Evolutionary conservation across 2,113 vertebrate species (phyloP), one percentile per base, ranked within the genome.

Genomic region (Mus pahari): DNA sequence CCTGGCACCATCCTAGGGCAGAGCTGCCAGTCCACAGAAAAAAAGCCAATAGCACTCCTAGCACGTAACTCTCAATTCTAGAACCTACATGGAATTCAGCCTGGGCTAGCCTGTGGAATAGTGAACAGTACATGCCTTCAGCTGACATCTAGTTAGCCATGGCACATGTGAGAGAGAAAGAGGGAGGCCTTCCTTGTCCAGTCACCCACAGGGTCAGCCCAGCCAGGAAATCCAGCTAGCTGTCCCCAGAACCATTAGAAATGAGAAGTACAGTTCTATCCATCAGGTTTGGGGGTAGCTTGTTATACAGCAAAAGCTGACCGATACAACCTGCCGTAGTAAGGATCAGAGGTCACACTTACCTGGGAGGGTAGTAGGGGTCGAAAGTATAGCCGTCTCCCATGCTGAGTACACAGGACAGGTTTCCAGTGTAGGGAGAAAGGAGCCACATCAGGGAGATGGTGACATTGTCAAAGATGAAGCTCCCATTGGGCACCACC

Each of bases 401-500:
- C 42, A 98, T 98, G 94, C 98, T 99, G 79, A 99, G 92, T 48
- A 98, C 97, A 86, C 99, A 99, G 77, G 99, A 99, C 81, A 99
- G 98, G 87, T 99, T 99, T 95, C 99, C 99, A 36, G 98, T 97
- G 96, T 99, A 99, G 1, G 99, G 99, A 77, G 99, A 98, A 14
- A 99, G 99, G 68, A 99, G 98, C 99, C 99, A 99, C 55, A 98
- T 99, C 94, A 99, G 94, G 26, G 98, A 98, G 95, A 99, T 90
- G 0, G 98, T 99, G 95, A 99, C 97, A 0, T 99, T 99, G 97
- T 99, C 99, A 96, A 97, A 99, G 93, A 99, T 92, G 28, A 99
- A 98, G 1, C 98, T 98, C 11, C 97, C 92, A 0, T 98, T 98
- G 39, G 97, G 97, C 90, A 99, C 98, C 50, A 96, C n/a, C 94